These are phyloP conservation scores for Todus mexicanus DNA, from an alignment of 2,797 vertebrate species.

Conservation along the genomic window DNA sequence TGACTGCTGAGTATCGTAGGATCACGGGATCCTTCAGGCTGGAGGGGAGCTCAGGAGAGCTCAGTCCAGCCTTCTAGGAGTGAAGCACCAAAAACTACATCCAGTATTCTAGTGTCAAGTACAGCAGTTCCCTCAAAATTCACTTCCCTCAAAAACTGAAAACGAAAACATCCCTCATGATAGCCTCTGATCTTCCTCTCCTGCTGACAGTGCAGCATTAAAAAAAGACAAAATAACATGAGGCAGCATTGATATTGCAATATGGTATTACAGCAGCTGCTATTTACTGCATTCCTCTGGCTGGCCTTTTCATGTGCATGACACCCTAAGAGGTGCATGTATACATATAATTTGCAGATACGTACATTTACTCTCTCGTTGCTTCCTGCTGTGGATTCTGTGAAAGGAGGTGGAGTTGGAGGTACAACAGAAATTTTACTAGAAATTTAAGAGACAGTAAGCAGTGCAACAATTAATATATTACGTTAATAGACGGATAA, in stretches of 20 bases:
- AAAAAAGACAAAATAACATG: not conserved
- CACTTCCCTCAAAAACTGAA: not conserved
- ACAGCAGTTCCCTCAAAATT: not conserved
- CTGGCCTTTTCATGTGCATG: not conserved
- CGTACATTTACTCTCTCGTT: constrained; percentile 72
- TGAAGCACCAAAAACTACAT: not conserved
- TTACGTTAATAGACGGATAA: not conserved
- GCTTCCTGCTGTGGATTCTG: constrained; percentile 55
- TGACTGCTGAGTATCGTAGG: not conserved
- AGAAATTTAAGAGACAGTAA: constrained; percentile 15
- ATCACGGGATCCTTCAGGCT: not conserved
- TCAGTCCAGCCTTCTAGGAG: not conserved
- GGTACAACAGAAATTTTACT: constrained; percentile 89
- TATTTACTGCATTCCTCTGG: not conserved
- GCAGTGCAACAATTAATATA: not conserved
- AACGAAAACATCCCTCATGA: not conserved
- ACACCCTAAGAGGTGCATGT: not conserved
- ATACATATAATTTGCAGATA: not conserved
- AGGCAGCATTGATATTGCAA: not conserved
- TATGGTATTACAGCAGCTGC: not conserved
- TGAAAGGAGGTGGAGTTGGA: constrained; percentile 87
- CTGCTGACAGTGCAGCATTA: not conserved
- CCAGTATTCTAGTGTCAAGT: not conserved
- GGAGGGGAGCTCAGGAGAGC: not conserved
- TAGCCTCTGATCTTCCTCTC: not conserved